Evolutionary conservation across 2,113 vertebrate species (phyloP), one percentile per base, ranked within the genome.

Genomic region (Amblyopsis rosae): DNA sequence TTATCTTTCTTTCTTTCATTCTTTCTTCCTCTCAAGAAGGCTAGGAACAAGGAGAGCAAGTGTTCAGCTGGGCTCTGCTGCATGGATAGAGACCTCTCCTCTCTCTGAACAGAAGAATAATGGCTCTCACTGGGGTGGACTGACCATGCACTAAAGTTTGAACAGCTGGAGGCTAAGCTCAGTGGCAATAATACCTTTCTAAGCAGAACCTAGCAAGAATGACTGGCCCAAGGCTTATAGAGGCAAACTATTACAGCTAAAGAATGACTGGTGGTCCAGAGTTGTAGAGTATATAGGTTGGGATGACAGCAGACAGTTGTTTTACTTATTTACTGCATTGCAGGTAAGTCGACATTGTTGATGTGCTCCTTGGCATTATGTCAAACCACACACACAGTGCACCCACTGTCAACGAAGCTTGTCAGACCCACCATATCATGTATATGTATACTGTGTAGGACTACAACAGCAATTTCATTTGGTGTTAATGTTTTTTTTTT

Each of bases 81-180:
- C 33, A 76, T 67, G 80, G 66, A 70, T 65, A 50, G 64, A 62
- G 76, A 62, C 51, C 65, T 46, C 46, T 79, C 58, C 54, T 76
- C 70, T 62, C 58, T 69, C 74, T 61, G 69, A 73, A 77, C 67
- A 79, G 62, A 76, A 84, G 81, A 88, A 73, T 81, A 86, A 87
- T 79, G 73, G 76, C 62, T 71, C 76, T 82, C 67, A 73, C 65
- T 64, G 75, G 63, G 79, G 66, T 82, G 80, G 77, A 75, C 82
- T 86, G 83, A 85, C 82, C 85, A 79, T 83, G 81, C 79, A 79
- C 62, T 79, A 75, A 62, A 83, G 75, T 79, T 80, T 73, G 57
- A 67, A 85, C 62, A 80, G 83, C 85, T 70, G 13, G 80, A 85
- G 84, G 87, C 81, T 73, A 83, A 87, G 82, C 74, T 86, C 70